Evolutionary conservation across 1,140 invertebrate genomes (phyloP), one percentile per base, ranked within the genome.

Genomic region (Anastrepha ludens): DNA sequence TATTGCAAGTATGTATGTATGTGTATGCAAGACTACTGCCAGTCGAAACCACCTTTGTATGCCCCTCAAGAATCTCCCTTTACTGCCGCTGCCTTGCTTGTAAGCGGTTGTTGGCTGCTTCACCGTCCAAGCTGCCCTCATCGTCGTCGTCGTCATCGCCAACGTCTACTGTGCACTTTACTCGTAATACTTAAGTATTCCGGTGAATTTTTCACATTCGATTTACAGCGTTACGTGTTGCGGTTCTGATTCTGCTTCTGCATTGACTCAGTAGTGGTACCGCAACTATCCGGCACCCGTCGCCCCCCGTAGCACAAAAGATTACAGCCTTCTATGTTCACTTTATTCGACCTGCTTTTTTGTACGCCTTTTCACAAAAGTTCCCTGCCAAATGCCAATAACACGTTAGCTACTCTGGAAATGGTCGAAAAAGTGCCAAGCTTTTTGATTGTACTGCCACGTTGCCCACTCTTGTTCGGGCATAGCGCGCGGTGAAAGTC

Each of bases 131-230:
- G 50, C 11, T 55, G 11, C 50, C 47, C 15, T 29, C 44, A 47
- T 9, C 70, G 17, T 41, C n/a, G 74, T 29, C 13, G 20, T 41
- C 74, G 50, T 41, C 44, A 74, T 9, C 70, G 20, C 47, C 47
- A 47, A 20, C 13, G 20, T 41, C 74, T 62, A 62, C 60, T 62
- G 9, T 55, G 47, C 74, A 81, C 47, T 81, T 81, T 55, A 55
- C 50, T 81, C 74, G 74, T 81, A 81, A 81, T 81, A 81, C 74
- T 81, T 81, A 81, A 81, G 74, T 81, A 55, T 81, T n/a, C 74
- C 55, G 74, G 3, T 29, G n/a, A 81, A 81, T 81, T 81, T 81
- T 81, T 81, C 74, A 81, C 74, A 81, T 81, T 81, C 74, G 74
- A 81, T 81, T 81, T 81, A 58, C 74, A 81, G 74, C 74, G 47